These are phyloP conservation scores for Lontra canadensis DNA, from an alignment of 2,113 vertebrate species.

Conservation along the genomic window DNA sequence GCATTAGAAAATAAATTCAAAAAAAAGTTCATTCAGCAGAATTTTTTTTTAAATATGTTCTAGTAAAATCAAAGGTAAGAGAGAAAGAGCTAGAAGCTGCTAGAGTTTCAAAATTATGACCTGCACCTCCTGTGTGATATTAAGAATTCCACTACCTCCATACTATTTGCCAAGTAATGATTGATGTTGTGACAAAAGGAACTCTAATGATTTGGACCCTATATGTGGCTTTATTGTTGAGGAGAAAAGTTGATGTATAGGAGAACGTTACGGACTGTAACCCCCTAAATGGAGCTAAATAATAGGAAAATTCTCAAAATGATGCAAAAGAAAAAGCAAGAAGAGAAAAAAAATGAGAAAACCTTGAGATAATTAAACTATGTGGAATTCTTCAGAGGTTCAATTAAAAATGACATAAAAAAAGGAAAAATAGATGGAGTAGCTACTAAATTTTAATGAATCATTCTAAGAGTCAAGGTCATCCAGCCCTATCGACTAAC, in stretches of 20 bases:
- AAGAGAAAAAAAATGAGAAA: background rate
- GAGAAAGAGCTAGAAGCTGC: background rate
- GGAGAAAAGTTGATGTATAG: background rate
- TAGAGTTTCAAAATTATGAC: background rate
- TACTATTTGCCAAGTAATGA: background rate
- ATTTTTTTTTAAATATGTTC: background rate
- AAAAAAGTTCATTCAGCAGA: background rate
- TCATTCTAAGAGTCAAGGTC: background rate
- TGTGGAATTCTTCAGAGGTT: background rate
- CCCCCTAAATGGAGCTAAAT: background rate
- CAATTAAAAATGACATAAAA: constrained; percentile 2
- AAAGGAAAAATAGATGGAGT: background rate
- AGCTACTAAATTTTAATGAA: background rate
- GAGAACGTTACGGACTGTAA: background rate
- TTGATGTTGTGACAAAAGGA: background rate
- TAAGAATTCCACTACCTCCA: background rate
- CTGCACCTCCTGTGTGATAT: background rate
- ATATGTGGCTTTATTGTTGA: background rate
- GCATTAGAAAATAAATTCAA: background rate
- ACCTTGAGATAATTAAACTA: background rate
- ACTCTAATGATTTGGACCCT: background rate
- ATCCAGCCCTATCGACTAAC: background rate
- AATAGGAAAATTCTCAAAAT: background rate
- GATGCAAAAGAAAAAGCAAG: background rate
- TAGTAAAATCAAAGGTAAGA: background rate